A percentile compares a stretch with the other conserved stretches of the same genome.
Conservation (phyloP, 2,797 vertebrate genomes). For the Myiotriccus ornatus region DNA sequence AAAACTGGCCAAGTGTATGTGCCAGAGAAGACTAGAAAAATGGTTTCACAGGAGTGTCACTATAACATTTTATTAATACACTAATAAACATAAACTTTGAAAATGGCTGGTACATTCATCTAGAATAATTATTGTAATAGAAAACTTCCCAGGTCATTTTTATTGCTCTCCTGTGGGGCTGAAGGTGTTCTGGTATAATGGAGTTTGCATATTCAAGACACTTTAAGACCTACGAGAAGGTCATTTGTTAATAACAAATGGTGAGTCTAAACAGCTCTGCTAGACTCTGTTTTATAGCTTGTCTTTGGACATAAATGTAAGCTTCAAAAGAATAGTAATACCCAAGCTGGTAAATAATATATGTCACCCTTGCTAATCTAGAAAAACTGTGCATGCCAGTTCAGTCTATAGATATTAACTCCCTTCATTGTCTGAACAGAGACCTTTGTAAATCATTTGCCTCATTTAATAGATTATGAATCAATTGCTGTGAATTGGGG, state of each 20-base stretch:
- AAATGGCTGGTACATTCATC: conserved; percentile 21
- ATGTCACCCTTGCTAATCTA: conserved; percentile 22
- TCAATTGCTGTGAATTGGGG: neutral
- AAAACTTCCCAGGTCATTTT: conserved; percentile 11
- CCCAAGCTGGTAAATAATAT: conserved; percentile 12
- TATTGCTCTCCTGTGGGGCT: conserved; percentile 36
- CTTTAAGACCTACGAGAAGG: conserved; percentile 41
- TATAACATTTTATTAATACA: neutral
- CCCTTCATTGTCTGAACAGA: neutral
- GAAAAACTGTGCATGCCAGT: neutral
- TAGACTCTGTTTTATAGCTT: neutral
- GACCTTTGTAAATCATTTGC: conserved; percentile 54
- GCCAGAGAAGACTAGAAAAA: neutral
- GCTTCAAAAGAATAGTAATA: conserved; percentile 31
- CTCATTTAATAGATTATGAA: conserved; percentile 42
- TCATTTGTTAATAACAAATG: conserved; percentile 7
- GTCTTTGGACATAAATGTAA: conserved; percentile 15
- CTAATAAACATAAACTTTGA: conserved; percentile 36
- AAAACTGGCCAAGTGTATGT: neutral
- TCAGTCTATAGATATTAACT: conserved; percentile 17
- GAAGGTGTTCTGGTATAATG: conserved; percentile 42
- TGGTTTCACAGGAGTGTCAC: neutral
- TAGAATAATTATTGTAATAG: conserved; percentile 42
- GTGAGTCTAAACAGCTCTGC: neutral
- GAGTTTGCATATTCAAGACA: conserved; percentile 49